Conservation (phyloP, 2,888 invertebrate genomes). For the Pardosa pseudoannulata region DNA sequence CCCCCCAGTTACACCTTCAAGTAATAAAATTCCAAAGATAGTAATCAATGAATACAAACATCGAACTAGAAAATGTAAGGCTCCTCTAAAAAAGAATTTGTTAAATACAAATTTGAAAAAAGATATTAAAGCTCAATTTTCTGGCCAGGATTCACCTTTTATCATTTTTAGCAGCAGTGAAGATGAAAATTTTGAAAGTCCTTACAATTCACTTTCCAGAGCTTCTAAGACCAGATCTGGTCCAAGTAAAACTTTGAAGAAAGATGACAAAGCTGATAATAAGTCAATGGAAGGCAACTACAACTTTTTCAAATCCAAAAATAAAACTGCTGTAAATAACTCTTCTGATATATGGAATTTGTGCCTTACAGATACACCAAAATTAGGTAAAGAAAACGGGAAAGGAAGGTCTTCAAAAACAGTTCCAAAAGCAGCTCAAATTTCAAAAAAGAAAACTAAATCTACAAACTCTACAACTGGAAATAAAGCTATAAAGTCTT, state of each 20-base stretch:
- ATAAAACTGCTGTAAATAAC: conserved; percentile 3
- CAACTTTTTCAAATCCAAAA: conserved; percentile 35
- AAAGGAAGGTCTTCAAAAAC: not conserved
- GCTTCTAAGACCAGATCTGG: not conserved
- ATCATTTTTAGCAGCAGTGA: conserved; percentile 36
- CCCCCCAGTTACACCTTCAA: conserved; percentile 14
- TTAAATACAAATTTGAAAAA: conserved; percentile 35
- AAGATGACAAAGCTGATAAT: not conserved
- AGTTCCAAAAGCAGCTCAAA: not conserved
- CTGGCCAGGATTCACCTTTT: not conserved
- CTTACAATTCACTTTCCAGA: not conserved
- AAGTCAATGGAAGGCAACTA: not conserved
- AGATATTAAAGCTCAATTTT: conserved; percentile 26
- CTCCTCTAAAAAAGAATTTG: conserved; percentile 54
- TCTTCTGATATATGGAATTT: conserved; percentile 56
- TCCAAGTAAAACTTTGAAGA: not conserved
- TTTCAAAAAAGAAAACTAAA: not conserved
- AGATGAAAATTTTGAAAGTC: conserved; percentile 18
- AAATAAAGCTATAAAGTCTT: not conserved
- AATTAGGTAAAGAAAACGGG: not conserved
- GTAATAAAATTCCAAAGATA: conserved; percentile 15
- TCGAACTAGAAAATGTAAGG: conserved; percentile 12
- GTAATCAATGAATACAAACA: not conserved
- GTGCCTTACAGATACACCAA: conserved; percentile 17
- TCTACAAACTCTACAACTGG: not conserved